Conservation (phyloP, 2,797 vertebrate genomes). For the Arnoldichthys spilopterus region DNA sequence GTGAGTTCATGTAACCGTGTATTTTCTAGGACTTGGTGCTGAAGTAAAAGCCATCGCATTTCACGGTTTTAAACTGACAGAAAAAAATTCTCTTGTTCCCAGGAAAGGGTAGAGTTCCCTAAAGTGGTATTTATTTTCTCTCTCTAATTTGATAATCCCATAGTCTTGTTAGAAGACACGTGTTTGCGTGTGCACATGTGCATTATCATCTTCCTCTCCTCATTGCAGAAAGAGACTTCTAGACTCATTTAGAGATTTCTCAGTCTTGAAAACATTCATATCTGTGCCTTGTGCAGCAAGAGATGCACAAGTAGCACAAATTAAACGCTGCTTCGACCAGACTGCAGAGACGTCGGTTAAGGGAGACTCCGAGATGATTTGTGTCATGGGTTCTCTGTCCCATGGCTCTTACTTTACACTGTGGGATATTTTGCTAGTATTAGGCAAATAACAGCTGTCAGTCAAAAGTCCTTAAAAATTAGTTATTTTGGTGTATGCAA, state of each 20-base stretch:
- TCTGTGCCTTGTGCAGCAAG: conserved; percentile 67
- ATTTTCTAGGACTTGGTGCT: conserved; percentile 53
- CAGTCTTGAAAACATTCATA: conserved; percentile 59
- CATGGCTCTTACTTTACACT: background rate
- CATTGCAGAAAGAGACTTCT: conserved; percentile 6
- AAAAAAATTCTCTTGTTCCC: conserved; percentile 22
- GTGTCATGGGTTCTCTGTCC: background rate
- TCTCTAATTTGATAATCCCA: background rate
- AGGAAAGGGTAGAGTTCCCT: conserved; percentile 1
- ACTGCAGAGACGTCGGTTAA: background rate
- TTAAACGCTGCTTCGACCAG: conserved; percentile 16
- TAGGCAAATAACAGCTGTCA: background rate
- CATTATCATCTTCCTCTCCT: background rate
- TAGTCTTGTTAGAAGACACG: conserved; percentile 5
- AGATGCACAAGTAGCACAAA: conserved; percentile 57
- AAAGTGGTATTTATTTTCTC: conserved; percentile 36
- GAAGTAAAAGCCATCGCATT: conserved; percentile 42
- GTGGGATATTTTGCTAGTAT: conserved; percentile 8
- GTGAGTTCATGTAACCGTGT: conserved; percentile 37
- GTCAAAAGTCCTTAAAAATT: background rate
- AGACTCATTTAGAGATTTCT: conserved; percentile 60
- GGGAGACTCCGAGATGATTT: background rate
- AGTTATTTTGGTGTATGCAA: conserved; percentile 1
- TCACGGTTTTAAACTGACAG: conserved; percentile 8
- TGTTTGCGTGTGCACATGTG: conserved; percentile 29